Percentiles rank a stretch among this genome's conserved stretches.
These are phyloP conservation scores for Quadroppia sp. DNA, from an alignment of 2,888 invertebrate species.

Conservation along the genomic window DNA sequence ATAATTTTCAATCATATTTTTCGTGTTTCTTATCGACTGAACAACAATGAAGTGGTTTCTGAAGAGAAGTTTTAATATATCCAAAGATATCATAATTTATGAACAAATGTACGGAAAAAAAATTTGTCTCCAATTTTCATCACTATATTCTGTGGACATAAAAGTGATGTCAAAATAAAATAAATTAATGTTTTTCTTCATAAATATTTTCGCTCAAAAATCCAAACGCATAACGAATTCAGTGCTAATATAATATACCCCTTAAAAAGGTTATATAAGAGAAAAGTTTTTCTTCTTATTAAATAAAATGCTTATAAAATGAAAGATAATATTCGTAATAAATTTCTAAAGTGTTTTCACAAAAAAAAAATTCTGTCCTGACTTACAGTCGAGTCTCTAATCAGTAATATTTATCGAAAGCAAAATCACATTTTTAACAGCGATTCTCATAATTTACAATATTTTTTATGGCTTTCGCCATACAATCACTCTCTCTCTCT, in stretches of 20 bases:
- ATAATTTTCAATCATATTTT: not conserved
- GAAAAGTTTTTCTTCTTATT: not conserved
- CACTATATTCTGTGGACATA: not conserved
- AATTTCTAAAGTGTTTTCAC: too few relatives aligned
- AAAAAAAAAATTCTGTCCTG: too few relatives aligned
- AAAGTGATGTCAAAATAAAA: not conserved
- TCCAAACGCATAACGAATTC: not conserved
- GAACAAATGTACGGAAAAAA: too few relatives aligned
- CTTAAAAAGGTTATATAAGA: not conserved
- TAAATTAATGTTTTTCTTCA: not conserved
- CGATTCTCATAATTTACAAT: conserved; percentile 19
- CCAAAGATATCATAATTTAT: too few relatives aligned
- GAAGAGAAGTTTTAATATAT: too few relatives aligned
- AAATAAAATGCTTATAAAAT: conserved; percentile 4
- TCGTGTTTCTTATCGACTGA: not conserved
- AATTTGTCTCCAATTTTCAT: not conserved
- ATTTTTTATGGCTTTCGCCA: conserved; percentile 19
- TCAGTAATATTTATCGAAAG: conserved; percentile 10
- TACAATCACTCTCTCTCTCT: not conserved
- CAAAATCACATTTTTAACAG: conserved; percentile 10
- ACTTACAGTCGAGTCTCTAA: conserved; percentile 1
- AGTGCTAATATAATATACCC: not conserved
- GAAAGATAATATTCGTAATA: conserved; percentile 9
- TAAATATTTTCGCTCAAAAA: not conserved
- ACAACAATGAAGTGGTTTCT: conserved; percentile 3